phyloP scores from a whole-genome alignment of 2,888 invertebrate species.

The Oasisia sp. region DNA sequence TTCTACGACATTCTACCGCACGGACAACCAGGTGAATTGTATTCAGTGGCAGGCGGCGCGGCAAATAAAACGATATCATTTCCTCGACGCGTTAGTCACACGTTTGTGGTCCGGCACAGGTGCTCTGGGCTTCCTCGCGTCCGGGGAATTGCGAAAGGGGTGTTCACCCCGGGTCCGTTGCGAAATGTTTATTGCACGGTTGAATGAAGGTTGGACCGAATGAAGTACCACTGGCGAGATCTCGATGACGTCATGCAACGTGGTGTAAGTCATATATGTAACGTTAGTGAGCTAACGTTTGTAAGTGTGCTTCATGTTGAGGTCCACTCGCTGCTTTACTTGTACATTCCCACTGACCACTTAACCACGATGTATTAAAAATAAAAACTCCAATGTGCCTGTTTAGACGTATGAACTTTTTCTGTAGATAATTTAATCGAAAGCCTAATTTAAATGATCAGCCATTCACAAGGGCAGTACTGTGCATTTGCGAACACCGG shows the following conservation, averaged over 20 bases:
- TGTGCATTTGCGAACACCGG: no score
- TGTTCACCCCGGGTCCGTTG: not conserved
- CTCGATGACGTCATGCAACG: not conserved
- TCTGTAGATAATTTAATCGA: no score
- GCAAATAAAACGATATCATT: not conserved
- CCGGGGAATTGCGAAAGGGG: not conserved
- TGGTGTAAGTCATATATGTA: not conserved
- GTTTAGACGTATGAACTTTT: no score
- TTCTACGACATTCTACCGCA: not conserved
- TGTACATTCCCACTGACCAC: no score
- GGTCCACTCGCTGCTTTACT: no score
- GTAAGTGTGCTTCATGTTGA: not conserved
- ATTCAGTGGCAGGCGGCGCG: not conserved
- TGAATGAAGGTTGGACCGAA: not conserved
- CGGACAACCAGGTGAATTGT: not conserved
- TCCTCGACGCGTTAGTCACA: not conserved
- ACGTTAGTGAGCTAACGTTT: not conserved
- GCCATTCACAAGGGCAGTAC: no score
- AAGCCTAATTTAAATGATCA: no score
- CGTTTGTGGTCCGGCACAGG: not conserved
- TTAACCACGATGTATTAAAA: no score
- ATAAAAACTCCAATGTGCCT: no score
- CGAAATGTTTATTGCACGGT: not conserved
- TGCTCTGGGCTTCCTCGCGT: not conserved
- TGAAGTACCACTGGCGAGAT: not conserved